Conservation (phyloP, 2,888 invertebrate genomes). For the Melieria omissa region DNA sequence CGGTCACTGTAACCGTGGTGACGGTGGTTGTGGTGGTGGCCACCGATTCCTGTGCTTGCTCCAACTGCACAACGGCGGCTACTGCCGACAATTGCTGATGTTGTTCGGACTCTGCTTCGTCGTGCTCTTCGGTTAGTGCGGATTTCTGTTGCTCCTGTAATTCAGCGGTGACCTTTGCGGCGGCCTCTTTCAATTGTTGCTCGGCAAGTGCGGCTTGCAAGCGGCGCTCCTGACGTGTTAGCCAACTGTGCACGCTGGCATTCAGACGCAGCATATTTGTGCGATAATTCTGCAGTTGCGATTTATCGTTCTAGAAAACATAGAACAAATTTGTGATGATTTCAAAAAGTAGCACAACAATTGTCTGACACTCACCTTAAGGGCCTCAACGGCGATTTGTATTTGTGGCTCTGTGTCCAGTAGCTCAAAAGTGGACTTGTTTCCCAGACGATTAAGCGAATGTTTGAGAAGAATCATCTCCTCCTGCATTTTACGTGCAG, state of each 20-base stretch:
- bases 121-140: neutral
- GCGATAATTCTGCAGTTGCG: constrained; percentile 65
- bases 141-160: constrained; percentile 36
- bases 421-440: constrained; percentile 60
- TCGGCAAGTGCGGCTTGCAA: constrained; percentile 59
- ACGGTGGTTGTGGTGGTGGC: constrained; percentile 17
- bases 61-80: constrained; percentile 20
- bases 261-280: constrained; percentile 67
- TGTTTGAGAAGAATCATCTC: constrained; percentile 66
- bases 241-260: constrained; percentile 68
- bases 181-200: constrained; percentile 48
- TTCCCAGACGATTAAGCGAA: constrained; percentile 62
- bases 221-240: constrained; percentile 66
- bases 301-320: constrained; percentile 61
- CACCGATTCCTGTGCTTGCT: constrained; percentile 13
- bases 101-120: constrained; percentile 32
- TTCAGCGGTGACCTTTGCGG: constrained; percentile 45
- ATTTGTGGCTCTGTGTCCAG: constrained; percentile 66
- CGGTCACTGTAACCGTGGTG: constrained; percentile 53
- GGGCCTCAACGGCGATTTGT: constrained; percentile 64
- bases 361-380: constrained; percentile 58
- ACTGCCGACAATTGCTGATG: neutral
- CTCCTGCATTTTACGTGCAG: constrained; percentile 66
- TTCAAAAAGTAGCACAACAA: constrained; percentile 3
- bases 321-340: neutral